These are phyloP conservation scores for Patagioenas fasciata DNA, from an alignment of 2,113 vertebrate genomes.

Conservation along the genomic window DNA sequence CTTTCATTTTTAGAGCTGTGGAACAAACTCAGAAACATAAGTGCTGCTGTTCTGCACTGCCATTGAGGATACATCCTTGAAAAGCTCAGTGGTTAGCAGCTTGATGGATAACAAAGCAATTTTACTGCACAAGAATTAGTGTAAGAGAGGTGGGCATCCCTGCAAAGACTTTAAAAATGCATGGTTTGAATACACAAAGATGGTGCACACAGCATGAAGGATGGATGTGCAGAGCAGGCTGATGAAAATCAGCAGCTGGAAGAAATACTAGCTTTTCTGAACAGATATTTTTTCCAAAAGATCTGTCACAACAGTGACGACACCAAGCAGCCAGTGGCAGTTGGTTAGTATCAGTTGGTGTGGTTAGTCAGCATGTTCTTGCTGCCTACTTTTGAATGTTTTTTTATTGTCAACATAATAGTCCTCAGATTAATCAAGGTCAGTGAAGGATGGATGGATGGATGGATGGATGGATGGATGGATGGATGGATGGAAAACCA, in stretches of 20 bases:
- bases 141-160: neutral
- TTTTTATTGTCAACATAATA: neutral
- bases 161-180: neutral
- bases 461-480: too few species aligned
- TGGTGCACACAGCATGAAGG: too few species aligned
- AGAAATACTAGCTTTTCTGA: neutral
- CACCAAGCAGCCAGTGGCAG: neutral
- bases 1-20: neutral
- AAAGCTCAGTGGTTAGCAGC: neutral
- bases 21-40: neutral
- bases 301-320: accelerated
- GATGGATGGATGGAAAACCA: neutral
- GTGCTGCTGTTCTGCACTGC: neutral
- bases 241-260: neutral
- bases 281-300: neutral
- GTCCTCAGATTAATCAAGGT: neutral
- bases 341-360: too few species aligned
- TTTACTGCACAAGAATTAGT: neutral
- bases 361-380: neutral
- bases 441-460: neutral
- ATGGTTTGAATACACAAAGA: neutral
- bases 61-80: neutral
- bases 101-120: neutral
- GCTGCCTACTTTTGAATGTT: neutral
- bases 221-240: neutral